Evolutionary conservation across 2,113 vertebrate genomes (phyloP).

Genomic region (Equus przewalskii): DNA sequence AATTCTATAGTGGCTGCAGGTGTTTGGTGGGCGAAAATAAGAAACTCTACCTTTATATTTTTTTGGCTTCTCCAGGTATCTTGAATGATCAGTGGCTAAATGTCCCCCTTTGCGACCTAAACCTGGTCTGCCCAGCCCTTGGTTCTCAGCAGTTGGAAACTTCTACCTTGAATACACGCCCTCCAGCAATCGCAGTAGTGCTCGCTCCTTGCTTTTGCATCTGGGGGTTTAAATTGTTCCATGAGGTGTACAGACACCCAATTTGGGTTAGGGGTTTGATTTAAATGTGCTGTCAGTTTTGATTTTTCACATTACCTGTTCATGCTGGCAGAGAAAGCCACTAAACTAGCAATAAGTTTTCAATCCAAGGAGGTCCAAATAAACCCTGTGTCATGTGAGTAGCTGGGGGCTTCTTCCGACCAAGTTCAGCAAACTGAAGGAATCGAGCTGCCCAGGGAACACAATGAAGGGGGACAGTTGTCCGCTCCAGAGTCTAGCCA

Average conservation of each 20-base stretch:
- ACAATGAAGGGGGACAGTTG: not conserved
- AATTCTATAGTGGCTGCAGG: not conserved
- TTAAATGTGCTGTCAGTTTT: conserved; percentile 86
- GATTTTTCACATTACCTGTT: conserved; percentile 87
- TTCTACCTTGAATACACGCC: not conserved
- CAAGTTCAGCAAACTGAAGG: conserved; percentile 34
- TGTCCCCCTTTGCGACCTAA: not conserved
- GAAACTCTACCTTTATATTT: no score
- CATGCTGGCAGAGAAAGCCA: conserved; percentile 81
- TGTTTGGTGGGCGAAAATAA: not conserved
- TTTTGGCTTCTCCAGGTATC: not conserved
- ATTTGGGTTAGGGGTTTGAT: conserved; percentile 82
- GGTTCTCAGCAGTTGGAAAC: not conserved
- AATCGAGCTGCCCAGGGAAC: not conserved
- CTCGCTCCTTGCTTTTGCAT: conserved; percentile 52
- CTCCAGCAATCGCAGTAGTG: not conserved
- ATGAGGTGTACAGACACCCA: conserved; percentile 72
- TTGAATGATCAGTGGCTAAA: not conserved
- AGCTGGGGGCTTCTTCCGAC: not conserved
- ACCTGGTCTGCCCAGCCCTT: not conserved
- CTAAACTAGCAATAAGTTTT: conserved; percentile 86
- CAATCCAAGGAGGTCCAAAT: conserved; percentile 82
- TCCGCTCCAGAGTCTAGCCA: not conserved
- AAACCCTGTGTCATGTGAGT: conserved; percentile 27
- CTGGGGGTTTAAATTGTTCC: conserved; percentile 77